Evolutionary conservation across 1,140 invertebrate species (phyloP).

Genomic region (Drosophila nebulosa): DNA sequence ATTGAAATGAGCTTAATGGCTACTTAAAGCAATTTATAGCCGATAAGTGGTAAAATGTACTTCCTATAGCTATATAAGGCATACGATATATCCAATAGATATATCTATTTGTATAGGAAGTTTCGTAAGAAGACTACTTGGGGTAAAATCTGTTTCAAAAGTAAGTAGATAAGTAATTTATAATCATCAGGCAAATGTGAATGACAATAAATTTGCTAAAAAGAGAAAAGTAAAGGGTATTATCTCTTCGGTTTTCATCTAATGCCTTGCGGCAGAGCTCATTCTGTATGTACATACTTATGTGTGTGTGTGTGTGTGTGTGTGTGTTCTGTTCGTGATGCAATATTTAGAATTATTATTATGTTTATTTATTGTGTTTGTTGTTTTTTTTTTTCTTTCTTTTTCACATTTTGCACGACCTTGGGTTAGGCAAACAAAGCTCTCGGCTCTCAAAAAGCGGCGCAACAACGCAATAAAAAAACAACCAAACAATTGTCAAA

Average conservation of each 20-base stretch:
- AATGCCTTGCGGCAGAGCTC: background rate
- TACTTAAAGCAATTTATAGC: background rate
- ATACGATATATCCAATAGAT: no score
- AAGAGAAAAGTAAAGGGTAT: background rate
- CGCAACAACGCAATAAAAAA: constrained; percentile 50
- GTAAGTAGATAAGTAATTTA: no score
- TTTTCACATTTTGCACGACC: constrained; percentile 42
- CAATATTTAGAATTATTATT: constrained; percentile 62
- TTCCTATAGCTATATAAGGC: no score
- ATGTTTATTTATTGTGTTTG: background rate
- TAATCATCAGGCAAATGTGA: no score
- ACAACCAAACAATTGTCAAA: constrained; percentile 4
- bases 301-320: background rate
- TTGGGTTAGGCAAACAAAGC: constrained; percentile 64
- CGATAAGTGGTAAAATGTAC: no score
- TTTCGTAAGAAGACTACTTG: no score
- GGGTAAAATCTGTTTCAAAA: no score
- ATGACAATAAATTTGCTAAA: no score
- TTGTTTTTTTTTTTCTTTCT: constrained; percentile 22
- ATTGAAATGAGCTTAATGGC: background rate
- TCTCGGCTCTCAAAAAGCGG: background rate
- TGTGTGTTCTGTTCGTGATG: constrained; percentile 45
- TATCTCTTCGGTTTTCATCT: background rate
- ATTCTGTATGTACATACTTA: background rate
- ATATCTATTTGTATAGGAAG: no score